Conservation (phyloP, 2,888 invertebrate genomes). For the Exocentrus adspersus region DNA sequence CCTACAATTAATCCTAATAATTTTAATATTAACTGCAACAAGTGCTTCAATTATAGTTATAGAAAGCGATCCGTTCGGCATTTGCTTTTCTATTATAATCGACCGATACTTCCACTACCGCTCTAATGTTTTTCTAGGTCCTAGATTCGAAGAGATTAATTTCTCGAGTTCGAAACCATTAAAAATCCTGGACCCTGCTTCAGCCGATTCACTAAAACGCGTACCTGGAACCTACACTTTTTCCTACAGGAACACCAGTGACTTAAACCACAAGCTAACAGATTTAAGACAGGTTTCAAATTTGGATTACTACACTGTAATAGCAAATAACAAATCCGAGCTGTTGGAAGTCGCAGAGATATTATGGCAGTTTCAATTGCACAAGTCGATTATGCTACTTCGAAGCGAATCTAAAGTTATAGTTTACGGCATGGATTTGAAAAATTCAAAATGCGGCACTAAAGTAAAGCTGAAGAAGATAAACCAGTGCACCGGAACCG, state of each 20-base stretch:
- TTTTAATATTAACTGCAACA: not conserved
- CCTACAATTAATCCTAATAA: not conserved
- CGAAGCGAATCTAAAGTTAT: not conserved
- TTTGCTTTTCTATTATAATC: not conserved
- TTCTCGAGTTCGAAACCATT: not conserved
- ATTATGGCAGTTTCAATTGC: conserved; percentile 13
- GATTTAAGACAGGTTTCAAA: conserved; percentile 17
- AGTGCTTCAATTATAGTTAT: not conserved
- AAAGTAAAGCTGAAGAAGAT: conserved; percentile 3
- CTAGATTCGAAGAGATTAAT: not conserved
- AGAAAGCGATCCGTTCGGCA: not conserved
- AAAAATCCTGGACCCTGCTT: not conserved
- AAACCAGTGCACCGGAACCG: conserved; percentile 10
- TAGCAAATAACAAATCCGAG: conserved; percentile 13
- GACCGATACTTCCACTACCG: not conserved
- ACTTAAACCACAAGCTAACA: conserved; percentile 13
- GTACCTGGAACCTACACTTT: conserved; percentile 12
- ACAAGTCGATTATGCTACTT: conserved; percentile 22
- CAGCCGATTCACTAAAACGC: not conserved
- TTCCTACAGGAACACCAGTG: not conserved
- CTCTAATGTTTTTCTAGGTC: not conserved
- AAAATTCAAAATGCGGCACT: conserved; percentile 18
- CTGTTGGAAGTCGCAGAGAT: not conserved
- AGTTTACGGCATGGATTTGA: conserved; percentile 14
- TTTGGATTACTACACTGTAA: conserved; percentile 12